A percentile compares a stretch with the other conserved stretches of the same genome.
Evolutionary conservation across 1,140 invertebrate species (phyloP).

Genomic region (Solenopsis invicta): DNA sequence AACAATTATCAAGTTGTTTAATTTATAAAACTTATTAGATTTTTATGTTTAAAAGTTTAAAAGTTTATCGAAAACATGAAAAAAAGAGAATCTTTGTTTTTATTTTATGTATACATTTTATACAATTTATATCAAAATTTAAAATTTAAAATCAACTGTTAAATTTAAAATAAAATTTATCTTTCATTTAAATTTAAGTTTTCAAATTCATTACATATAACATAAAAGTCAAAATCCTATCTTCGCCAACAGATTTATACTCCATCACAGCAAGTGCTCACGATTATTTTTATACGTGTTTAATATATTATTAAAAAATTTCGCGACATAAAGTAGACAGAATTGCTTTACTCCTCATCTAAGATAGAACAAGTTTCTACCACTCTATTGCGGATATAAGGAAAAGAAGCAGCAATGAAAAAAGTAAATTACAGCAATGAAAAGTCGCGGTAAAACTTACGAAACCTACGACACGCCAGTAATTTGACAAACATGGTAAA

Average conservation of each 20-base stretch:
- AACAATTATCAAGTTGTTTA: background rate
- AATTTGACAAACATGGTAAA: conserved; percentile 67
- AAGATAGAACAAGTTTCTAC: conserved; percentile 60
- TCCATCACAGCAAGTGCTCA: background rate
- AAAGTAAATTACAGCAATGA: conserved; percentile 59
- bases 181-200: too few relatives aligned
- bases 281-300: background rate
- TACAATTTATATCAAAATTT: background rate
- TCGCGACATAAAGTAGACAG: background rate
- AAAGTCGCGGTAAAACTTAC: conserved; percentile 1
- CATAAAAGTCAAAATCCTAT: background rate
- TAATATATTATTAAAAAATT: background rate
- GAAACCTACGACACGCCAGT: conserved; percentile 49
- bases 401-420: background rate
- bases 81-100: background rate
- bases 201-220: background rate
- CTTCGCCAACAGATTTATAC: background rate
- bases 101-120: background rate
- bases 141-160: conserved; percentile 9
- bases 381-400: background rate
- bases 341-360: conserved; percentile 63
- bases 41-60: conserved; percentile 13
- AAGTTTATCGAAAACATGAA: background rate
- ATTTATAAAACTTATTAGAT: background rate
- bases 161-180: too few relatives aligned